A percentile compares a stretch with the other conserved stretches of the same genome.
Conservation (phyloP, 2,113 vertebrate species). For the Anthoscopus minutus region DNA sequence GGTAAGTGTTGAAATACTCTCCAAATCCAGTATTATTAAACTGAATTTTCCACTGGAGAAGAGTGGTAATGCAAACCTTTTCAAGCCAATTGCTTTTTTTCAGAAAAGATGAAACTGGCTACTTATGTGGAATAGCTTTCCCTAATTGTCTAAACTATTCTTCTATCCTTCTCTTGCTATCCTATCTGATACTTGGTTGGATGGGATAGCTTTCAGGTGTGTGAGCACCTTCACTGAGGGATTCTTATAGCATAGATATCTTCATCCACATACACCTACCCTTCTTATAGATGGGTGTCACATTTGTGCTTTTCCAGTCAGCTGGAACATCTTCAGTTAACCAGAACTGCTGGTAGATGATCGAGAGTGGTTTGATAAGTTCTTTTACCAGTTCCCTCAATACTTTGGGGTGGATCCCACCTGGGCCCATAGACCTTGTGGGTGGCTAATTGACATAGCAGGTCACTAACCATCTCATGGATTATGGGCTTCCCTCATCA, state of each 20-base stretch:
- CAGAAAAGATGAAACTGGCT: not conserved
- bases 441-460: not conserved
- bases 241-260: not conserved
- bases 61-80: not conserved
- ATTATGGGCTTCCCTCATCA: not conserved
- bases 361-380: not conserved
- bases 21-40: not conserved
- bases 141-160: not conserved
- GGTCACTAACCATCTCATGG: not conserved
- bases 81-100: not conserved
- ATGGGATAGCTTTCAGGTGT: not conserved
- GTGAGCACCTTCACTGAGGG: not conserved
- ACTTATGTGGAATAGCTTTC: not conserved
- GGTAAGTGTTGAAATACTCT: conserved; percentile 54
- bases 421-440: not conserved
- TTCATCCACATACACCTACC: not conserved
- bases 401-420: not conserved
- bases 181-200: not conserved
- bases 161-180: not conserved
- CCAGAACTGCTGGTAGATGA: not conserved
- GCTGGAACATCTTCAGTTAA: not conserved
- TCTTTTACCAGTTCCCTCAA: not conserved
- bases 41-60: not conserved
- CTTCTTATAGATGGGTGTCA: not conserved
- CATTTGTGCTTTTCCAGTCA: not conserved